Evolutionary conservation across 2,797 vertebrate species (phyloP).

Genomic region (Pangasius sanitwongsei): DNA sequence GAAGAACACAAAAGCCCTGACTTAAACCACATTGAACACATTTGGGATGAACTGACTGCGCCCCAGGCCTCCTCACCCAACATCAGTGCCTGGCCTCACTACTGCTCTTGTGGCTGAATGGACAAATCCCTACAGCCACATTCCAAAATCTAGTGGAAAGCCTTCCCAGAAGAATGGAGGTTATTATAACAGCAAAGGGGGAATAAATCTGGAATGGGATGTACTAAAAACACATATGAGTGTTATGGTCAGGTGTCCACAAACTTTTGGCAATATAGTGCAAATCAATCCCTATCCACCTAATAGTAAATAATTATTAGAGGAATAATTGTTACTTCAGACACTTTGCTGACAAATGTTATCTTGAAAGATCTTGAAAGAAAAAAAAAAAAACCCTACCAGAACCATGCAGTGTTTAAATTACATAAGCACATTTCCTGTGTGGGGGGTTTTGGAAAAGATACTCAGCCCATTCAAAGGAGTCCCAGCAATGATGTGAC

Average conservation of each 20-base stretch:
- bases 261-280: not conserved
- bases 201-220: not conserved
- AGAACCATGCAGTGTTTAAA: not conserved
- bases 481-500: conserved; percentile 8
- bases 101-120: not conserved
- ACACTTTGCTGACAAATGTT: not conserved
- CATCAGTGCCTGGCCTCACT: not conserved
- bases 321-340: not conserved
- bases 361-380: not conserved
- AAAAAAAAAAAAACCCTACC: too few species aligned
- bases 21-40: not conserved
- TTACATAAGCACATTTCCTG: conserved; percentile 53
- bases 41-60: not conserved
- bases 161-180: not conserved
- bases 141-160: not conserved
- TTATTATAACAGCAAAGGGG: not conserved
- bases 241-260: too few species aligned
- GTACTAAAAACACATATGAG: too few species aligned
- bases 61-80: not conserved
- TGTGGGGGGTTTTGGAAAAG: conserved; percentile 34
- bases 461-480: conserved; percentile 36
- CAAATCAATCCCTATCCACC: not conserved
- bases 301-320: not conserved
- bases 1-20: not conserved
- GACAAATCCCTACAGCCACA: not conserved